phyloP scores from a whole-genome alignment of 2,113 vertebrate species.

The Nyctibius bracteatus region DNA sequence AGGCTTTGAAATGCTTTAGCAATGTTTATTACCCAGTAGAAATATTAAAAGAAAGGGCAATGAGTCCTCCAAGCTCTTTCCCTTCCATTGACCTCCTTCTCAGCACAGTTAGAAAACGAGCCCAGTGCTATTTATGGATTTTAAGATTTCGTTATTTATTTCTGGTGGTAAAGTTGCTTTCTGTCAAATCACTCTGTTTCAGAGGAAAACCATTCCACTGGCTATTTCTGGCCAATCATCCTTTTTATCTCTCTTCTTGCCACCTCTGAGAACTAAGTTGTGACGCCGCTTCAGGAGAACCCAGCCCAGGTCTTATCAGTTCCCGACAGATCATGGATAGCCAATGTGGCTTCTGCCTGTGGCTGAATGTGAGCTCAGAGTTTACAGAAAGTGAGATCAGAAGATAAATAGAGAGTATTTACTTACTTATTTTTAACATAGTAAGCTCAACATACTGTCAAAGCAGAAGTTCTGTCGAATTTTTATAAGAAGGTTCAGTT shows the following conservation, averaged over 20 bases:
- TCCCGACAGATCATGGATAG: not conserved
- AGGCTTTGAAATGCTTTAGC: not conserved
- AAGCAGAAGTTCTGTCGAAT: not conserved
- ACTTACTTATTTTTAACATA: not conserved
- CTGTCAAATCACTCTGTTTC: not conserved
- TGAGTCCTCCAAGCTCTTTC: not conserved
- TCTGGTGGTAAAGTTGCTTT: not conserved
- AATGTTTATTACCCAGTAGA: not conserved
- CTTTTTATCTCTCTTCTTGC: not conserved
- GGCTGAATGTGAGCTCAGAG: not conserved
- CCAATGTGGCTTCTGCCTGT: not conserved
- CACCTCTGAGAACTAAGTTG: slow-evolving; percentile 4
- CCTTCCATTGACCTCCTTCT: not conserved
- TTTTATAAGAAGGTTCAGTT: not conserved
- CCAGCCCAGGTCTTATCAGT: slow-evolving; percentile 37
- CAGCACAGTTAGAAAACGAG: not conserved
- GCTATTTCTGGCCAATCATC: not conserved
- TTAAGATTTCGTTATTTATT: not conserved
- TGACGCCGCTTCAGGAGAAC: not conserved
- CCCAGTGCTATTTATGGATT: not conserved
- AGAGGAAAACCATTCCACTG: not conserved
- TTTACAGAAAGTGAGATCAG: not conserved
- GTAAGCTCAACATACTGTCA: not conserved
- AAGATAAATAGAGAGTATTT: slow-evolving; percentile 3
- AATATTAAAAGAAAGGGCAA: not conserved